Percentiles rank a stretch among this genome's conserved stretches.
Conservation (phyloP, 2,888 invertebrate genomes). For the Ochropleura leucogaster region DNA sequence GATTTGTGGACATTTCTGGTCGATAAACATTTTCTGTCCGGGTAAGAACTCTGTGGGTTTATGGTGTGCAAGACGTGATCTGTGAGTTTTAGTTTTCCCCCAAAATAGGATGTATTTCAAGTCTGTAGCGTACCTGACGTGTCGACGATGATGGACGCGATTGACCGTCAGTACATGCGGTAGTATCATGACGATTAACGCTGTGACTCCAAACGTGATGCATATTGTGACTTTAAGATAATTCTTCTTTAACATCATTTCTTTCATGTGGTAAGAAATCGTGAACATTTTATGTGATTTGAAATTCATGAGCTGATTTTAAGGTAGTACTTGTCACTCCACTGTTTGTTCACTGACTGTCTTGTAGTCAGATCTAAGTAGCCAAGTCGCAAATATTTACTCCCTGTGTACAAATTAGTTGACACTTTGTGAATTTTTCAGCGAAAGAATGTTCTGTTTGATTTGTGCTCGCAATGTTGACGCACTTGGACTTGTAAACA, state of each 20-base stretch:
- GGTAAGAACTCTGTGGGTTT: constrained; percentile 63
- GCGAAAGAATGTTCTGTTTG: constrained; percentile 61
- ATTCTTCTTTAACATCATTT: constrained; percentile 73
- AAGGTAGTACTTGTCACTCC: constrained; percentile 22
- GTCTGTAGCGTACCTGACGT: constrained; percentile 76
- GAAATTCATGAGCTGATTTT: constrained; percentile 43
- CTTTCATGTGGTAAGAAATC: constrained; percentile 73
- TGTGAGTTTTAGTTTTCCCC: constrained; percentile 67
- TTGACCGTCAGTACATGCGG: constrained; percentile 69
- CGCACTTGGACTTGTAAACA: constrained; percentile 44
- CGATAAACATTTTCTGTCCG: constrained; percentile 79
- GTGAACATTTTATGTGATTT: constrained; percentile 55
- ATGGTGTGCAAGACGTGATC: constrained; percentile 55
- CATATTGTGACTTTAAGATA: constrained; percentile 63
- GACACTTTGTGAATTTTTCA: constrained; percentile 56
- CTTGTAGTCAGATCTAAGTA: neutral
- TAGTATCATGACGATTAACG: constrained; percentile 70
- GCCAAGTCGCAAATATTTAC: constrained; percentile 16
- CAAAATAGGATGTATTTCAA: constrained; percentile 85
- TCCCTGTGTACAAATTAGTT: constrained; percentile 39
- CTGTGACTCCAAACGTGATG: constrained; percentile 60
- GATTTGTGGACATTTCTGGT: constrained; percentile 79
- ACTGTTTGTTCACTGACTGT: constrained; percentile 37
- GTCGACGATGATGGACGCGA: constrained; percentile 33
- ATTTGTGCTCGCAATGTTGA: constrained; percentile 26